A percentile compares a stretch with the other conserved stretches of the same genome.
phyloP scores from a whole-genome alignment of 2,888 invertebrate species.

The Mesorhabditis belari region DNA sequence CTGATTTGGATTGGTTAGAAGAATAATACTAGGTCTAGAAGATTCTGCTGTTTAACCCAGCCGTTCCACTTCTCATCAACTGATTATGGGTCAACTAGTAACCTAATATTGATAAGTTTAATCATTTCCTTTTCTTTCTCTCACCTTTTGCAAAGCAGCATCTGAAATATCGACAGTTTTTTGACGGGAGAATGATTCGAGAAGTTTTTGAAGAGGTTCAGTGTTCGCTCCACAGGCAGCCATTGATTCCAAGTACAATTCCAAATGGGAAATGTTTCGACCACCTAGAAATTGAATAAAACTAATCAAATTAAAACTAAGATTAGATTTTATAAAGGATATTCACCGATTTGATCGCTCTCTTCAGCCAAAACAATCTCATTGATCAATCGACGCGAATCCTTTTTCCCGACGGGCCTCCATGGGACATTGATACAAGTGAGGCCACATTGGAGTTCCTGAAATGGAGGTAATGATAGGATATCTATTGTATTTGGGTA shows the following conservation, averaged over 20 bases:
- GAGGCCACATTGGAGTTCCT: constrained; percentile 12
- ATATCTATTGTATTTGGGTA: too few species aligned
- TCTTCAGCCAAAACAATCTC: constrained; percentile 18
- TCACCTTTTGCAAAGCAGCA: constrained; percentile 1
- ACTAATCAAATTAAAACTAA: not conserved
- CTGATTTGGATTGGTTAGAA: too few species aligned
- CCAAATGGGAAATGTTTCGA: constrained; percentile 15
- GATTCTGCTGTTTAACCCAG: too few species aligned
- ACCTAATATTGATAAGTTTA: too few species aligned
- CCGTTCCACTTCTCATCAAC: too few species aligned
- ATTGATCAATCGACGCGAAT: constrained; percentile 15
- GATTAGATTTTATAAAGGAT: not conserved
- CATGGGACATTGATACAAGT: constrained; percentile 14
- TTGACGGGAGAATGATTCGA: not conserved
- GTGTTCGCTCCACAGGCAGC: constrained; percentile 6
- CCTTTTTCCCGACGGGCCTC: constrained; percentile 8
- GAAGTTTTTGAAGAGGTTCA: not conserved
- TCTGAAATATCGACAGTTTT: constrained; percentile 4
- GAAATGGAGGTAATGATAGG: too few species aligned
- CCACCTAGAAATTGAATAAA: constrained; percentile 9
- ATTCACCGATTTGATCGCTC: constrained; percentile 1
- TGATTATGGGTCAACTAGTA: too few species aligned
- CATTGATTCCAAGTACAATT: constrained; percentile 16
- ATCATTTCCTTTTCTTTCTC: too few species aligned
- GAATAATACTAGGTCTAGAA: too few species aligned